Evolutionary conservation across 2,888 invertebrate species (phyloP).

Genomic region (Ectemnius lituratus): DNA sequence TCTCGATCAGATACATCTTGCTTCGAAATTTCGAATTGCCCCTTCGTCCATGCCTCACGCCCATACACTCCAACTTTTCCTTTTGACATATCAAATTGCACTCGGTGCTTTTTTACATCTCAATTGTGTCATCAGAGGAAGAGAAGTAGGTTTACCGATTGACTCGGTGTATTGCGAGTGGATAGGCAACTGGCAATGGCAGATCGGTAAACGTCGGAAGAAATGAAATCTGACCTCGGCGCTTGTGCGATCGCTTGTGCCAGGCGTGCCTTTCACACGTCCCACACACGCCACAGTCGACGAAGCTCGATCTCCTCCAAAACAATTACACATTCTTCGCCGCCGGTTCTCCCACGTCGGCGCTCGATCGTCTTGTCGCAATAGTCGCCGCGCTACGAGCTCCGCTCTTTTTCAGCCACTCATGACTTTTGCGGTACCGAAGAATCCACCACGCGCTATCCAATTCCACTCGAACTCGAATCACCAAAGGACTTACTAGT

Average conservation of each 20-base stretch:
- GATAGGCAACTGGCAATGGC: conserved; percentile 44
- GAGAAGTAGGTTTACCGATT: neutral
- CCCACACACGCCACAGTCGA: conserved; percentile 65
- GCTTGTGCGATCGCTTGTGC: conserved; percentile 45
- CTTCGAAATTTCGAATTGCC: conserved; percentile 63
- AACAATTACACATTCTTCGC: conserved; percentile 71
- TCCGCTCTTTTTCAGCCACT: conserved; percentile 20
- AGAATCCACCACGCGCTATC: too few relatives aligned
- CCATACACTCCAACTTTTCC: neutral
- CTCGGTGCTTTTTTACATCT: neutral
- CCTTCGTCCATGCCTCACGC: conserved; percentile 12
- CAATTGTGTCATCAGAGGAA: neutral
- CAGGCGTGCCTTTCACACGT: conserved; percentile 68
- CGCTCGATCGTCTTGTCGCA: conserved; percentile 51
- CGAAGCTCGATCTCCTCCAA: conserved; percentile 67
- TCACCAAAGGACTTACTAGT: too few relatives aligned
- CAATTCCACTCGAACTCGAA: too few relatives aligned
- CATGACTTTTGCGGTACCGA: too few relatives aligned
- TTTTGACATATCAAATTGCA: neutral
- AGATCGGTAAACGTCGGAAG: conserved; percentile 45
- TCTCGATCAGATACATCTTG: conserved; percentile 58
- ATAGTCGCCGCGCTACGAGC: conserved; percentile 12
- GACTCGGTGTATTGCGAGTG: conserved; percentile 12
- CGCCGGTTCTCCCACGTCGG: conserved; percentile 68
- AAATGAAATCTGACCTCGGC: conserved; percentile 60